phyloP scores from a whole-genome alignment of 53 echinoderm and acorn worm genomes.

The Pentamera pediparva region DNA sequence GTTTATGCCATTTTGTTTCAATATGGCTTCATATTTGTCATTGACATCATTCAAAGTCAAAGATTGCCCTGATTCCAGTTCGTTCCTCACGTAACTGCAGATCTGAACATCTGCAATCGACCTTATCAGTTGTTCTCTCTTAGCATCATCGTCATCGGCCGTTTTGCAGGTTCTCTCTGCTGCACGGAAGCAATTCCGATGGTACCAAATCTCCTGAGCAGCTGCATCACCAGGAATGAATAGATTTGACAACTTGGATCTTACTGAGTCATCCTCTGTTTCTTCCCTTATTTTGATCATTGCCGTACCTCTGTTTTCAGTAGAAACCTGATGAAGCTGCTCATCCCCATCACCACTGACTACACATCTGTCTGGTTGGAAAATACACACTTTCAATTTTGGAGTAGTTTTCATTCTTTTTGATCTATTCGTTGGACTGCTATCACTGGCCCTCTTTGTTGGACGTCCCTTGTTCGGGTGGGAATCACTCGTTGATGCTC shows the following conservation, averaged over 20 bases:
- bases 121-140: not conserved
- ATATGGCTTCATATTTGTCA: slow-evolving; percentile 14
- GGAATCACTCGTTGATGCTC: not conserved
- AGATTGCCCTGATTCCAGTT: not conserved
- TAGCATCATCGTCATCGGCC: not conserved
- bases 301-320: slow-evolving; percentile 7
- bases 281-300: slow-evolving; percentile 22
- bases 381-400: slow-evolving; percentile 15
- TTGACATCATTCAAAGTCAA: slow-evolving; percentile 12
- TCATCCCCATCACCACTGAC: slow-evolving; percentile 1
- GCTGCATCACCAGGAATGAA: slow-evolving; percentile 19
- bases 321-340: slow-evolving; percentile 2
- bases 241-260: slow-evolving; percentile 26
- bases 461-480: not conserved
- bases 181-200: slow-evolving; percentile 1
- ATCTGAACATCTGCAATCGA: slow-evolving; percentile 12
- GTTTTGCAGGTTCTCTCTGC: slow-evolving; percentile 12
- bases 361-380: slow-evolving; percentile 21
- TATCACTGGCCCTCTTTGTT: slow-evolving; percentile 1
- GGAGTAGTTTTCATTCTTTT: not conserved
- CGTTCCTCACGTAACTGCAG: not conserved
- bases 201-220: slow-evolving; percentile 29
- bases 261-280: slow-evolving; percentile 20
- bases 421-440: not conserved
- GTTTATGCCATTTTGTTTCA: not conserved